Evolutionary conservation across 2,888 invertebrate genomes (phyloP), one percentile per base, ranked within the genome.

Genomic region (Himalopsyche japonica): DNA sequence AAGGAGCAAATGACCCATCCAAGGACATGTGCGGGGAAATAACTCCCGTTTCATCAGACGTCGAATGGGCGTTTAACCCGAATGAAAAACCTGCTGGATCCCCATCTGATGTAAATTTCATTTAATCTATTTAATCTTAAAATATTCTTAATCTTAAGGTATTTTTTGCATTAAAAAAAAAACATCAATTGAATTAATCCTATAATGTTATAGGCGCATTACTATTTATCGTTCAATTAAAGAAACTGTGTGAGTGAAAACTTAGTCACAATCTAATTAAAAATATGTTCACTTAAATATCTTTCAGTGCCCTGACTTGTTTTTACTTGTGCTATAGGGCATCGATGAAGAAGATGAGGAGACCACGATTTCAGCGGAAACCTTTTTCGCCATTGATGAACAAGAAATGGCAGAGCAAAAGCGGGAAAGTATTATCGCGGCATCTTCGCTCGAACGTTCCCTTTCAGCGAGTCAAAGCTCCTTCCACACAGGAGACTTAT

Each of bases 21-120:
- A 78, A 80, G 48, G 80, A 34, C 48, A 86, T 82, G 76, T 94
- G 94, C 89, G 94, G 94, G 47, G 94, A 94, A 88, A 91, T 94
- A 86, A 95, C 95, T 27, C 95, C 95, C 87, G 94, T 95, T 87
- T 95, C 95, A 85, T 93, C 93, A 37, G 92, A 93, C 87, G 92
- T 93, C 78, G 95, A 95, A 89, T 90, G 92, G 84, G 94, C 94
- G 87, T 93, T 94, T 88, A 94, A 94, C 89, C 94, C 94, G 89
- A 94, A 93, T 88, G 94, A 95, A 89, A 94, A 94, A 83, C 95
- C 95, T 82, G 94, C 94, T 88, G 95, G 94, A 86, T 95, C 95
- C 1, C 57, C 57, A 3, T 57, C 57, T 57, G 57, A 57, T 20
- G 57, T 57, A 57, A 57, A 57, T 43, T 43, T 15, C 15, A 43